Evolutionary conservation across 2,113 vertebrate species (phyloP), one percentile per base, ranked within the genome.

Genomic region (Merops nubicus): DNA sequence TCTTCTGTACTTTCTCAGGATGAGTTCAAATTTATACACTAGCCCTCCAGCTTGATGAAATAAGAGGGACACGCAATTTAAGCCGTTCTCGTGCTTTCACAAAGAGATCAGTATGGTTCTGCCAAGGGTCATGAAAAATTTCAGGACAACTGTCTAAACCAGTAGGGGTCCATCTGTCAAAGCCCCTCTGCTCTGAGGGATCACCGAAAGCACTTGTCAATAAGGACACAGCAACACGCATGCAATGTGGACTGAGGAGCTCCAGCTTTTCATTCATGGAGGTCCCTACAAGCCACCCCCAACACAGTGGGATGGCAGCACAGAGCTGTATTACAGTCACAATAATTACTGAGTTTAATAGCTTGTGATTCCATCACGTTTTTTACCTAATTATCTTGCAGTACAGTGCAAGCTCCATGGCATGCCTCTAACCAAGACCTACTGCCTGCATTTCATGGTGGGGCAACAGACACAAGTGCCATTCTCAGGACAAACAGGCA

Each of bases 141-240:
- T 87, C 70, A 36, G 90, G 94, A 95, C 69, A 96, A 92, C 88
- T 93, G 75, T 82, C 64, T 96, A 97, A 97, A 97, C 69, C 95
- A 70, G 75, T n/a, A 85, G n/a, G n/a, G n/a, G 51, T 8, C 77
- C 57, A n/a, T 77, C 91, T 89, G 59, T 83, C 94, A 95, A 94
- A 96, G 16, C 3, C 3, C 11, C 14, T 85, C 74, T 96, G 82
- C 91, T 91, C 85, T 33, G 15, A 84, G 57, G 64, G 59, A 88
- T 93, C 53, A 74, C 77, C 91, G 86, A 78, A 95, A 95, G 67
- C 40, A 74, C 92, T 96, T 93, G 36, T 83, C 97, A 97, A 92
- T 50, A 96, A 5, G 7, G 77, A 93, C 54, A 50, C 45, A 93
- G 57, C 75, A 96, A 91, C 79, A 94, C 12, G 17, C 74, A 87